Evolutionary conservation across 2,888 invertebrate genomes (phyloP).

Genomic region (Phrixothrix hirtus): DNA sequence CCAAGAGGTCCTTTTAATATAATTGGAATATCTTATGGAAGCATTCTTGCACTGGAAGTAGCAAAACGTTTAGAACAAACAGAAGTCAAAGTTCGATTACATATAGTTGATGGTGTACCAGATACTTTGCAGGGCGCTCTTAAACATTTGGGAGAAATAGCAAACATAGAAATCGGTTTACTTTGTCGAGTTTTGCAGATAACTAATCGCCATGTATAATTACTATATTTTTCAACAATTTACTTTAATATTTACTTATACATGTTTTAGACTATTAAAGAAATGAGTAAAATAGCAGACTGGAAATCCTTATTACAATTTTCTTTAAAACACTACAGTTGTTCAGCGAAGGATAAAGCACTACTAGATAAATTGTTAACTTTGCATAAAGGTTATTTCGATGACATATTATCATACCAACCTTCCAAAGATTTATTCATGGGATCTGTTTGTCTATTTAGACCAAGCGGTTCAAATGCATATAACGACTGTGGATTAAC

Average conservation of each 20-base stretch:
- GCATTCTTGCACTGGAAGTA: constrained; percentile 78
- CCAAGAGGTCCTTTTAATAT: constrained; percentile 71
- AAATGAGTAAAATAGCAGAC: constrained; percentile 37
- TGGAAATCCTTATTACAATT: constrained; percentile 44
- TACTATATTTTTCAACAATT: neutral
- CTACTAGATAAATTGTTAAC: constrained; percentile 39
- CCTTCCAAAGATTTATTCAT: constrained; percentile 42
- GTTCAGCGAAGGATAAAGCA: constrained; percentile 36
- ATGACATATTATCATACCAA: constrained; percentile 38
- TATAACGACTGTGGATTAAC: constrained; percentile 50
- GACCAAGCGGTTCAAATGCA: constrained; percentile 49
- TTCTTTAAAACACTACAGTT: constrained; percentile 39
- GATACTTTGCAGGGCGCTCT: constrained; percentile 65
- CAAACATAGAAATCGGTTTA: constrained; percentile 59
- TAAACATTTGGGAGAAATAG: constrained; percentile 54
- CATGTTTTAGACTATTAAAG: constrained; percentile 41
- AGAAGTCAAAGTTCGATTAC: constrained; percentile 61
- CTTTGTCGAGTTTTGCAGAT: constrained; percentile 62
- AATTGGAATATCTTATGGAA: constrained; percentile 89
- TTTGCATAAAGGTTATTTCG: constrained; percentile 42
- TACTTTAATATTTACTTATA: neutral
- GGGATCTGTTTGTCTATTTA: constrained; percentile 46
- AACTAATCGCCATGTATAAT: constrained; percentile 47
- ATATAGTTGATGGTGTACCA: constrained; percentile 84
- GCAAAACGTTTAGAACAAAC: constrained; percentile 71